phyloP scores from a whole-genome alignment of 1,140 invertebrate genomes.

The Drosophila saltans region DNA sequence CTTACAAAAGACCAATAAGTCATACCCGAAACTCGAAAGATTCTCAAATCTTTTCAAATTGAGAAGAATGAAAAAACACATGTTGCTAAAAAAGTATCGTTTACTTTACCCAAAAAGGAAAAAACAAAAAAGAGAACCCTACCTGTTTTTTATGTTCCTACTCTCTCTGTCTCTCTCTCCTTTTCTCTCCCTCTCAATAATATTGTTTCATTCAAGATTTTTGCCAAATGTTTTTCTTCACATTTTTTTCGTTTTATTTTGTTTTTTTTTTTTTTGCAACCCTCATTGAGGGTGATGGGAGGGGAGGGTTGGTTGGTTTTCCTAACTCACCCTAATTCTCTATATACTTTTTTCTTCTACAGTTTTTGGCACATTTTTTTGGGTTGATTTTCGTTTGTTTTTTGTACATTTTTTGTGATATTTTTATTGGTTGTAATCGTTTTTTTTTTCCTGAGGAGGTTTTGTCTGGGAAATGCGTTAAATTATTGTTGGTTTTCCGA shows the following conservation, averaged over 20 bases:
- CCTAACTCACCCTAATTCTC: slow-evolving; percentile 50
- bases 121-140: slow-evolving; percentile 27
- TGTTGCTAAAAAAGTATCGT: slow-evolving; percentile 70
- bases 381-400: slow-evolving; percentile 28
- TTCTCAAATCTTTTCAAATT: slow-evolving; percentile 43
- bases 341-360: slow-evolving; percentile 27
- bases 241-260: background rate
- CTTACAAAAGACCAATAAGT: slow-evolving; percentile 73
- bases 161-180: background rate
- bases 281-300: slow-evolving; percentile 37
- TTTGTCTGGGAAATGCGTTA: slow-evolving; percentile 39
- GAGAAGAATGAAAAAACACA: slow-evolving; percentile 43
- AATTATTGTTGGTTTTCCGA: slow-evolving; percentile 42
- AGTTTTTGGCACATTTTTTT: slow-evolving; percentile 45
- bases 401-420: slow-evolving; percentile 45
- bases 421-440: slow-evolving; percentile 71
- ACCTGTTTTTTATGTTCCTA: slow-evolving; percentile 71
- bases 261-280: slow-evolving; percentile 61
- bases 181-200: slow-evolving; percentile 8
- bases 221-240: slow-evolving; percentile 44
- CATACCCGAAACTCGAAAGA: slow-evolving; percentile 35
- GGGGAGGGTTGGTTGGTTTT: slow-evolving; percentile 55
- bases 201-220: slow-evolving; percentile 64
- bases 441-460: slow-evolving; percentile 44
- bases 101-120: slow-evolving; percentile 33